Evolutionary conservation across 2,797 vertebrate genomes (phyloP), one percentile per base, ranked within the genome.

Genomic region (Halcyon leucocephala): DNA sequence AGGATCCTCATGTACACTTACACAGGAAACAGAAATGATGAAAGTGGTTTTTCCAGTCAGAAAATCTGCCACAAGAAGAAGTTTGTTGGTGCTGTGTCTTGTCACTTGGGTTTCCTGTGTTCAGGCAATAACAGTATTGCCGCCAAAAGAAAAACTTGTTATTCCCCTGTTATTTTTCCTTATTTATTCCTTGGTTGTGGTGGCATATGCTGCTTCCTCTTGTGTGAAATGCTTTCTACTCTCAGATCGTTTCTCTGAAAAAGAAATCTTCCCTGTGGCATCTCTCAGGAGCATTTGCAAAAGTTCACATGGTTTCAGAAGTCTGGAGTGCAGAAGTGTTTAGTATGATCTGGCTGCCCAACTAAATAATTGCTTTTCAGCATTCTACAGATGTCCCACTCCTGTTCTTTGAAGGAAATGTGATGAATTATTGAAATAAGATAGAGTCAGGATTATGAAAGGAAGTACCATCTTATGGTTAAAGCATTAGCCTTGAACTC

Each of bases 221-320:
- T 94, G 89, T 95, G 82, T 95, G 95, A 96, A 96, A 96, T 96
- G 76, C 79, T 96, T 97, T 96, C 86, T 88, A 77, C 90, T 94
- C 91, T 95, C 95, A 93, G 82, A 95, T 96, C 29, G 2, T 92
- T 94, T 87, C 91, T 91, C 89, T 91, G 92, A 87, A 93, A 94
- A 89, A 79, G 72, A 91, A 94, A 96, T 96, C 94, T 95, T 96
- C 95, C 94, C 96, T 65, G 74, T 94, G 89, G 95, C 95, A 94
- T 92, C 89, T 96, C 95, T 96, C 93, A 94, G 90, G 95, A 97
- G 90, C 89, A 95, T 96, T 96, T 94, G 78, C 94, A 88, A 89
- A 91, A 96, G 96, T 96, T 96, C 95, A 95, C 71, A 65, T 94
- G 72, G 86, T 87, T 95, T 94, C 92, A 94, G 92, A 93, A 96